Percentiles rank a stretch among this genome's conserved stretches.
Conservation (phyloP, 1,140 invertebrate species). For the Bombus soroeensis region DNA sequence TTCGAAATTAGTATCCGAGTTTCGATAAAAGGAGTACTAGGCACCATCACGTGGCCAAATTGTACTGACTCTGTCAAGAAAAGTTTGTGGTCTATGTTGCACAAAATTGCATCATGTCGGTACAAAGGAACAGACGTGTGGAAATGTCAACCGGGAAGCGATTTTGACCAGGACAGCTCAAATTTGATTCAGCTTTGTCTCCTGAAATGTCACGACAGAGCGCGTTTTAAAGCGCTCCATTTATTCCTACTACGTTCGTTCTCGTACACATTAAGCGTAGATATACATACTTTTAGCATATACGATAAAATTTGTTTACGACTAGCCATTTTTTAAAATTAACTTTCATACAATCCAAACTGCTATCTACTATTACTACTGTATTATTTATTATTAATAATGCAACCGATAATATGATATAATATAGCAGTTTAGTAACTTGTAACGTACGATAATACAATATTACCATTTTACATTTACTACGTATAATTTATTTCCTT, state of each 20-base stretch:
- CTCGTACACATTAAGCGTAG: not conserved
- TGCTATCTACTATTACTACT: no score
- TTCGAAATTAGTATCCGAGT: not conserved
- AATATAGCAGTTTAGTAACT: no score
- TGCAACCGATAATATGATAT: no score
- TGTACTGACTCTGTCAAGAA: not conserved
- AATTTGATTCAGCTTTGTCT: slow-evolving; percentile 16
- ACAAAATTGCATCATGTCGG: not conserved
- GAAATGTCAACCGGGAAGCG: not conserved
- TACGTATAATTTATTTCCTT: not conserved
- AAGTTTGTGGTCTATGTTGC: not conserved
- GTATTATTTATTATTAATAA: no score
- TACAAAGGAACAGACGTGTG: not conserved
- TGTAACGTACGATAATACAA: no score
- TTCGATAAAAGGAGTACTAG: no score
- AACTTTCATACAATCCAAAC: no score
- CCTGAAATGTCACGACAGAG: not conserved
- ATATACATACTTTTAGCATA: no score
- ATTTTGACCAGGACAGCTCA: slow-evolving; percentile 7
- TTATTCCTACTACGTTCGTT: not conserved
- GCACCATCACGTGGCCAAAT: not conserved
- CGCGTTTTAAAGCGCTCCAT: not conserved
- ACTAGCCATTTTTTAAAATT: no score
- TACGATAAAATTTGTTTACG: no score
- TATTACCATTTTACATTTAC: no score